Conservation (phyloP, 2,797 vertebrate species). For the Australoheros facetus region DNA sequence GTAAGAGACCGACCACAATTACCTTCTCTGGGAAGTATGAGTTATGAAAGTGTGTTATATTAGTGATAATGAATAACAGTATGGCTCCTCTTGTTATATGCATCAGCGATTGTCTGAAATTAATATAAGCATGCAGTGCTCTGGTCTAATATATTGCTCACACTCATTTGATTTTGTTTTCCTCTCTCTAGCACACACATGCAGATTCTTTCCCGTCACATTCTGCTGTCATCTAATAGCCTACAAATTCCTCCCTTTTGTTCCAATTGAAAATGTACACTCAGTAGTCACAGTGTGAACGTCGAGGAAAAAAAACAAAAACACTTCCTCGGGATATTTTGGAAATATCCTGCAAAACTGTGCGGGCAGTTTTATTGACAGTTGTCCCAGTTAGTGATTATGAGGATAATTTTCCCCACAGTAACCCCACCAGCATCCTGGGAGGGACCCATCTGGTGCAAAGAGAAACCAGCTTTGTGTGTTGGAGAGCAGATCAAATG, state of each 20-base stretch:
- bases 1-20: constrained; percentile 6
- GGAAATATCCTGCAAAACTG: constrained; percentile 23
- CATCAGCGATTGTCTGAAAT: constrained; percentile 39
- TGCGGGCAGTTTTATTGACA: constrained; percentile 32
- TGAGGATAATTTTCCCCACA: constrained; percentile 34
- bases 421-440: constrained; percentile 38
- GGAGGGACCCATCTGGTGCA: constrained; percentile 49
- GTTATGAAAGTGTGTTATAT: constrained; percentile 33
- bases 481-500: constrained; percentile 52
- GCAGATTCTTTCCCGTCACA: background rate
- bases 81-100: constrained; percentile 29
- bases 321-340: constrained; percentile 21
- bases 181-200: background rate
- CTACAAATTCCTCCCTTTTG: constrained; percentile 22
- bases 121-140: constrained; percentile 24
- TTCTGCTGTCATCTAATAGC: constrained; percentile 2
- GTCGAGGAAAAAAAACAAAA: background rate
- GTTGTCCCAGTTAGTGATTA: constrained; percentile 40
- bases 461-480: constrained; percentile 26
- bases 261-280: constrained; percentile 41
- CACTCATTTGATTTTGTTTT: background rate
- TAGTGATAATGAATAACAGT: constrained; percentile 34
- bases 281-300: background rate
- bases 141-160: constrained; percentile 32
- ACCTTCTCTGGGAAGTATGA: constrained; percentile 18